Base-by-base conservation (phyloP, 1,140 invertebrate genomes). In the Teleopsis dalmanni region DNA sequence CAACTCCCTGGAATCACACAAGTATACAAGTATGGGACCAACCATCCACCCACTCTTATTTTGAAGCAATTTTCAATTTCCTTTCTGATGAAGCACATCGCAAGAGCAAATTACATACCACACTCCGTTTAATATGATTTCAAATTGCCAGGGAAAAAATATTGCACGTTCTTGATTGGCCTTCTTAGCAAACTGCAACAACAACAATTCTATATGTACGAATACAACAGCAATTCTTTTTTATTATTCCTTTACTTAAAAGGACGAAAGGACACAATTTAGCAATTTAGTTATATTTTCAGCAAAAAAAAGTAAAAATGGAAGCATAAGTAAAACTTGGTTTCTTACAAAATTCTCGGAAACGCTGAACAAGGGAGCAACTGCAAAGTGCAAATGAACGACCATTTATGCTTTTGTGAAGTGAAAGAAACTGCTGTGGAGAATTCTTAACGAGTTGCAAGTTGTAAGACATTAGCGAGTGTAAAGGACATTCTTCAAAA, bases 61-160 rank as follows among this genome's bases (percentile, higher is more conserved):
- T 51, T 62, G 60, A 52, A 66, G 59, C 61, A 67, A 67, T 67
- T 67, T 67, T 64, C 64, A 67, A 67, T 67, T 67, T 67, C 64
- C 64, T 67, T 66, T 67, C 64, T 67, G 64, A 66, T 67, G 61
- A 66, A 67, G 64, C 64, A 67, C 64, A 67, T 67, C 52, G 58
- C 59, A 67, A 67, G 64, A 64, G 61, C 61, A 67, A 67, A 67
- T 67, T 67, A 67, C 58, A 67, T 66, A 56, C 61, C 46, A 35
- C n/a, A n/a, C n/a, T n/a, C n/a, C n/a, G n/a, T n/a, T n/a, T n/a
- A n/a, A n/a, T n/a, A n/a, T n/a, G n/a, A n/a, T n/a, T n/a, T n/a
- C n/a, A n/a, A n/a, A n/a, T n/a, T n/a, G n/a, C n/a, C n/a, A 23
- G 14, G 9, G 23, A 21, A 47, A 47, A 36, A 47, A 37, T 26